These are phyloP conservation scores for Gracilinanus agilis DNA, from an alignment of 2,113 vertebrate species.

Conservation along the genomic window DNA sequence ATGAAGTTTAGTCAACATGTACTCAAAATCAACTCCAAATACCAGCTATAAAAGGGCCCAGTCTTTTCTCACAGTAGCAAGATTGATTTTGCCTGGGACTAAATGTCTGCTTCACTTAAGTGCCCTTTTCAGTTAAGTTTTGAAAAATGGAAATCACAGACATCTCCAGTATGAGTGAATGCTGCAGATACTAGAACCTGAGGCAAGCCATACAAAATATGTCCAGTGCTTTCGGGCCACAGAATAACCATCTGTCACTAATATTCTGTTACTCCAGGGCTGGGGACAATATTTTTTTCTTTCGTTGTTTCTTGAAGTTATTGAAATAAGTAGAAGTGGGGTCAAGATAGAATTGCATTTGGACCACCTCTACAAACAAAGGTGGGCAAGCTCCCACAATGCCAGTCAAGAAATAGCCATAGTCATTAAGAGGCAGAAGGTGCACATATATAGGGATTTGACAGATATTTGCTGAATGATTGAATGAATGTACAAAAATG, in stretches of 20 bases:
- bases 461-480: not conserved
- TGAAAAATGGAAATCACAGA: conserved; percentile 60
- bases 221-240: conserved; percentile 42
- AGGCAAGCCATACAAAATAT: conserved; percentile 23
- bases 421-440: not conserved
- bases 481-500: not conserved
- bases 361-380: not conserved
- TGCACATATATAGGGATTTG: not conserved
- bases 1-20: conserved; percentile 45
- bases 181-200: conserved; percentile 17
- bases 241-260: conserved; percentile 55
- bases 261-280: not conserved
- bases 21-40: conserved; percentile 50
- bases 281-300: conserved; percentile 37
- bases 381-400: rapidly evolving
- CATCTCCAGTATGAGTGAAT: conserved; percentile 52
- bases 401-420: not conserved
- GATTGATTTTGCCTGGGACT: conserved; percentile 64
- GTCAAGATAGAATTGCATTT: not conserved
- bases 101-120: conserved; percentile 65
- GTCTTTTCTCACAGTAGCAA: conserved; percentile 35
- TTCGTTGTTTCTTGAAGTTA: conserved; percentile 51
- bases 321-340: conserved; percentile 60
- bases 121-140: conserved; percentile 64
- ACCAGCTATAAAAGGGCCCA: conserved; percentile 23